Evolutionary conservation across 2,888 invertebrate genomes (phyloP).

Genomic region (Ophion ventricosus): DNA sequence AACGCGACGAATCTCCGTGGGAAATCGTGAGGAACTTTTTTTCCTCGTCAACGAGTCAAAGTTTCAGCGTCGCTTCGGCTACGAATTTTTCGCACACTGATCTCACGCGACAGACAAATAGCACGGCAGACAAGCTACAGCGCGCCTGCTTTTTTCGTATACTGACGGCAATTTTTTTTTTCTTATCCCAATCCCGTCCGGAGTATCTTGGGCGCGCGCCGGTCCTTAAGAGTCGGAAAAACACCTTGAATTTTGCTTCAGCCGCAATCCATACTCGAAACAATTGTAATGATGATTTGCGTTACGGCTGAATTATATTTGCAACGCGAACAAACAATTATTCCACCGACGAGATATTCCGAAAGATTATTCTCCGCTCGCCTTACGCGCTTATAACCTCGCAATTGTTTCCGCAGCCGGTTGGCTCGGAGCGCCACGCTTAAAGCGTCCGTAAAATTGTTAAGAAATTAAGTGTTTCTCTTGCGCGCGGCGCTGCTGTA

Average conservation of each 20-base stretch:
- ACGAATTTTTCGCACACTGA: background rate
- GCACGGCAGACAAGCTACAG: constrained; percentile 19
- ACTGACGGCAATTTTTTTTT: constrained; percentile 43
- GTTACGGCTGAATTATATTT: constrained; percentile 44
- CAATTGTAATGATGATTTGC: constrained; percentile 1
- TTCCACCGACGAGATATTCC: constrained; percentile 38
- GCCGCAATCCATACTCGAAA: constrained; percentile 61
- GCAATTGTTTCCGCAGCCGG: constrained; percentile 29
- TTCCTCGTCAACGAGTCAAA: background rate
- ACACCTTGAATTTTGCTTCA: constrained; percentile 36
- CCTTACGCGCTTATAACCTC: constrained; percentile 48
- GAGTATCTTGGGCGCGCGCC: background rate
- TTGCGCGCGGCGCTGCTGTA: background rate
- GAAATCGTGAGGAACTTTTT: background rate
- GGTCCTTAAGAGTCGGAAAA: background rate
- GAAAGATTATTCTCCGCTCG: constrained; percentile 9
- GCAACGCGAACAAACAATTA: constrained; percentile 57
- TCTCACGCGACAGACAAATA: background rate
- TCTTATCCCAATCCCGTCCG: background rate
- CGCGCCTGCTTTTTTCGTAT: constrained; percentile 29
- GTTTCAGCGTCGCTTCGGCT: background rate
- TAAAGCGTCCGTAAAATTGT: background rate
- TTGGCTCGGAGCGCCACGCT: background rate
- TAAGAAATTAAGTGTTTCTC: background rate
- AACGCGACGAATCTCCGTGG: background rate